These are phyloP conservation scores for Eulemur coronatus DNA, from an alignment of 2,797 vertebrate species.

Conservation along the genomic window DNA sequence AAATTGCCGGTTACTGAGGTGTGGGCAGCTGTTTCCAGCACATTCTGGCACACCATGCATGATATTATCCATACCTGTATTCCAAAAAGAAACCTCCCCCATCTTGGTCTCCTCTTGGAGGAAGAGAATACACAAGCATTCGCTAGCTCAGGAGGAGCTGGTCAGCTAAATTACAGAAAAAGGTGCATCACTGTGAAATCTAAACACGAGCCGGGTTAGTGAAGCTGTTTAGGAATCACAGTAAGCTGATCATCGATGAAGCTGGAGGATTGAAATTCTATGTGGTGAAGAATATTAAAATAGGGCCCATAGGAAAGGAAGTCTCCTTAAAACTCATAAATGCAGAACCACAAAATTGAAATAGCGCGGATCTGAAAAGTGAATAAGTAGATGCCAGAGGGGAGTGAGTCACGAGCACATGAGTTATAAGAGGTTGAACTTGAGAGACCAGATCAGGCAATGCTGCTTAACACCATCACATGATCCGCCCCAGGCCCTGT, in stretches of 20 bases:
- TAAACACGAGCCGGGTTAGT: not conserved
- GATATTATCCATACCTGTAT: not conserved
- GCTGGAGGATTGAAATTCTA: conserved; percentile 36
- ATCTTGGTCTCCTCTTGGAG: not conserved
- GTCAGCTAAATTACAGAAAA: not conserved
- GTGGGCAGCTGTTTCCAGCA: not conserved
- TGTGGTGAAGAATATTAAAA: conserved; percentile 43
- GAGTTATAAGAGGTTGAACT: conserved; percentile 79
- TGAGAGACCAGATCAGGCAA: conserved; percentile 88
- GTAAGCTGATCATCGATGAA: not conserved
- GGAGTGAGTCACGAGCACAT: conserved; percentile 89
- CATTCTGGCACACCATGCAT: not conserved
- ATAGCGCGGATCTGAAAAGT: not conserved
- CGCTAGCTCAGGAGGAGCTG: not conserved
- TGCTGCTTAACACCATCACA: conserved; percentile 93
- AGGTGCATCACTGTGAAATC: not conserved
- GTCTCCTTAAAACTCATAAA: not conserved
- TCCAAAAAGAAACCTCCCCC: not conserved
- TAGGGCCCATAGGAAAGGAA: not conserved
- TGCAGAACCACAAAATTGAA: not conserved
- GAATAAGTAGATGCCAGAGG: conserved; percentile 50
- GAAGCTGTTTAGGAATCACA: not conserved
- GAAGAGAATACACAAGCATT: not conserved
- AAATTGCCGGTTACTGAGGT: not conserved
- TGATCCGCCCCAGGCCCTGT: conserved; percentile 86